These are phyloP conservation scores for Hirundichthys speculiger DNA, from an alignment of 2,113 vertebrate species.

Conservation along the genomic window DNA sequence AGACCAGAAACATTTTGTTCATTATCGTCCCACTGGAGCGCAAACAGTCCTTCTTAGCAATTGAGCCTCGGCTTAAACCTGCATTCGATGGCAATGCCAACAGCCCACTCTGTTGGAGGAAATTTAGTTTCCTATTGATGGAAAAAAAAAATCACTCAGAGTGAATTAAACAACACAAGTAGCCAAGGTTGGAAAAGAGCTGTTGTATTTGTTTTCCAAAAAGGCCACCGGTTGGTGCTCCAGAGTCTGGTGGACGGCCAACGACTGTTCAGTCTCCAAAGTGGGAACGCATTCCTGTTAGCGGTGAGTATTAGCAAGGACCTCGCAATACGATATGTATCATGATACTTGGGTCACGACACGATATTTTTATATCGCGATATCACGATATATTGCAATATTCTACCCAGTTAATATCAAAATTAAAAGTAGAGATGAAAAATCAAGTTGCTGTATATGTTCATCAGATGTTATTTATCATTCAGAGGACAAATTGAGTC, in stretches of 20 bases:
- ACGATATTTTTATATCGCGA: too few species aligned
- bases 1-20: slow-evolving; percentile 32
- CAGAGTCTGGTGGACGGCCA: slow-evolving; percentile 51
- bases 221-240: slow-evolving; percentile 32
- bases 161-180: slow-evolving; percentile 35
- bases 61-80: slow-evolving; percentile 19
- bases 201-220: slow-evolving; percentile 61
- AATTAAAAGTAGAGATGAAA: too few species aligned
- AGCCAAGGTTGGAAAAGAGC: slow-evolving; percentile 41
- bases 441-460: too few species aligned
- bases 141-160: not conserved
- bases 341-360: too few species aligned
- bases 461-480: too few species aligned
- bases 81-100: not conserved
- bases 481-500: too few species aligned
- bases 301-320: too few species aligned
- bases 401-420: too few species aligned
- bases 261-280: slow-evolving; percentile 48
- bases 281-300: slow-evolving; percentile 1
- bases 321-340: too few species aligned
- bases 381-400: too few species aligned
- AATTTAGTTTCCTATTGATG: slow-evolving; percentile 18
- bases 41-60: slow-evolving; percentile 18
- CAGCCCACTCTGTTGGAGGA: slow-evolving; percentile 33
- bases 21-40: slow-evolving; percentile 22